Evolutionary conservation across 2,113 vertebrate genomes (phyloP).

Genomic region (Solea senegalensis): DNA sequence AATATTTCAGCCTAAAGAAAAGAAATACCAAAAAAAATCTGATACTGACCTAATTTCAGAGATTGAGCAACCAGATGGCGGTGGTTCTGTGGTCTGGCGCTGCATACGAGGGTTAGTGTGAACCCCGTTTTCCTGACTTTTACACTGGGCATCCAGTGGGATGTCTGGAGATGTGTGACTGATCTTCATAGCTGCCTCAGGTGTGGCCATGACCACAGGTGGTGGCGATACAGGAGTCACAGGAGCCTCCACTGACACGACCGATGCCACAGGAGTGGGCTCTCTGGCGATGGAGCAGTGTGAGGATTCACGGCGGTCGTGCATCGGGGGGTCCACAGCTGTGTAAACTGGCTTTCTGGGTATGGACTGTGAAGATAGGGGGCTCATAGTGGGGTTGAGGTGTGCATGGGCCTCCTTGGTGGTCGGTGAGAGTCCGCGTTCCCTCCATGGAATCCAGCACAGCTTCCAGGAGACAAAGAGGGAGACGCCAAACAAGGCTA

Average conservation of each 20-base stretch:
- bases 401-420: constrained; percentile 87
- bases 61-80: constrained; percentile 84
- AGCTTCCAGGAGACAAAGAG: constrained; percentile 99
- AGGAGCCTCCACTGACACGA: constrained; percentile 81
- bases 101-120: constrained; percentile 87
- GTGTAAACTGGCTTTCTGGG: constrained; percentile 88
- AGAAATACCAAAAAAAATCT: not conserved
- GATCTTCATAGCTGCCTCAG: constrained; percentile 96
- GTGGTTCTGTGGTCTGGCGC: constrained; percentile 91
- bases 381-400: constrained; percentile 80
- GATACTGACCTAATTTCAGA: constrained; percentile 75
- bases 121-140: constrained; percentile 86
- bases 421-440: constrained; percentile 86
- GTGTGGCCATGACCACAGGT: constrained; percentile 72
- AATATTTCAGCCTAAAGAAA: not conserved
- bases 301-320: constrained; percentile 88
- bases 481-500: constrained; percentile 96
- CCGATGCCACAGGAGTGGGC: constrained; percentile 77
- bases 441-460: constrained; percentile 99
- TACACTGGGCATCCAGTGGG: constrained; percentile 86
- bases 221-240: constrained; percentile 77
- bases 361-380: constrained; percentile 54
- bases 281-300: constrained; percentile 72
- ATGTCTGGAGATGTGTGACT: constrained; percentile 98
- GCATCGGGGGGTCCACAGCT: constrained; percentile 87